Conservation (phyloP, 2,797 vertebrate species). For the Ctenochaetus hawaiiensis region DNA sequence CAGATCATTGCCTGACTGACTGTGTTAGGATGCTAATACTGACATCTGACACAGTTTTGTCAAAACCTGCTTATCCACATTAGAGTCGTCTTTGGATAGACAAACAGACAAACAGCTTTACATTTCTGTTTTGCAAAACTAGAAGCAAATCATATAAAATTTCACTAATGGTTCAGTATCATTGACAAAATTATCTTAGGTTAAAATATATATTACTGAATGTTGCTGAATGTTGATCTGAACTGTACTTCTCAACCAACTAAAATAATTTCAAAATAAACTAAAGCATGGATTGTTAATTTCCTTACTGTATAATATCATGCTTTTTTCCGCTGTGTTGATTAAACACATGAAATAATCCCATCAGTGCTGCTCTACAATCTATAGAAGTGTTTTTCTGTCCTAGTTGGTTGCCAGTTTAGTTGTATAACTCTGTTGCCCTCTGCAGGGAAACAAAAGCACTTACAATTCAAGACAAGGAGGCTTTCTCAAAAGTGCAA, state of each 20-base stretch:
- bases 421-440: conserved; percentile 28
- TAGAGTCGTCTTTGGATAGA: neutral
- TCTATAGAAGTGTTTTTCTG: neutral
- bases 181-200: neutral
- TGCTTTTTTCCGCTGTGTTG: neutral
- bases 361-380: neutral
- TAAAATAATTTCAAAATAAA: neutral
- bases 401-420: neutral
- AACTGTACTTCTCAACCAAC: neutral
- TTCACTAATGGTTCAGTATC: neutral
- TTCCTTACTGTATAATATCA: neutral
- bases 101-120: neutral
- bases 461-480: neutral
- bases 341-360: neutral
- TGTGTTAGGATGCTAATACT: neutral
- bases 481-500: too few relatives aligned
- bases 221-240: neutral
- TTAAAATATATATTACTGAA: neutral
- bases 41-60: neutral
- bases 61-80: neutral
- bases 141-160: neutral
- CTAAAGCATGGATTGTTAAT: neutral
- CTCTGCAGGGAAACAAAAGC: conserved; percentile 53
- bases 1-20: neutral
- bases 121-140: neutral